Percentiles rank a stretch among this genome's conserved stretches.
Evolutionary conservation across 2,888 invertebrate species (phyloP).

Genomic region (Melitaea athalia): DNA sequence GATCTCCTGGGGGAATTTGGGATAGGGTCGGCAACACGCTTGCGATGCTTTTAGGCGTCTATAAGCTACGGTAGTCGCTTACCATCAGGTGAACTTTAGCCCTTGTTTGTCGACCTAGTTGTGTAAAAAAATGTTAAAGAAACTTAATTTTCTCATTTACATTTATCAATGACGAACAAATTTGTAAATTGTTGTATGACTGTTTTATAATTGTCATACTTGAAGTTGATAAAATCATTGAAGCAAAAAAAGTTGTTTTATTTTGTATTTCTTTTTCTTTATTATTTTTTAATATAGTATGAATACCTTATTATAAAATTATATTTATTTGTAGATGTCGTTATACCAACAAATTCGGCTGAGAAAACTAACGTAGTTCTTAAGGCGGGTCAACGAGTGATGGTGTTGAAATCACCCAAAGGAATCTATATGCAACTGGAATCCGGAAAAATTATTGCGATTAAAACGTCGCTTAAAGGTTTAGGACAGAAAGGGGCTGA

Average conservation of each 20-base stretch:
- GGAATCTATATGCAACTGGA: constrained; percentile 98
- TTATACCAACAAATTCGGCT: constrained; percentile 95
- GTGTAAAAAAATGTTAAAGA: too few species aligned
- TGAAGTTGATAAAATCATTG: too few species aligned
- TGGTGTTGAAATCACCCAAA: constrained; percentile 96
- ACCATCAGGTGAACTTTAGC: too few species aligned
- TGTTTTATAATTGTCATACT: too few species aligned
- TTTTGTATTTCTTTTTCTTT: neutral
- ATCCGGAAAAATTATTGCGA: constrained; percentile 97
- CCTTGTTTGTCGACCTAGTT: too few species aligned
- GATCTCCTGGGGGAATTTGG: too few species aligned
- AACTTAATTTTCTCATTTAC: too few species aligned
- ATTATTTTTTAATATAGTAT: neutral
- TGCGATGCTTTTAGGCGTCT: too few species aligned
- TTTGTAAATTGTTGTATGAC: neutral
- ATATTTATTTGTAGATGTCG: constrained; percentile 85
- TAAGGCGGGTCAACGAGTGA: constrained; percentile 96
- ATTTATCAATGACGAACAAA: too few species aligned
- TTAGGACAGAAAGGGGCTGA: constrained; percentile 78
- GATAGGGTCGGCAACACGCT: too few species aligned
- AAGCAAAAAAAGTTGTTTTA: neutral
- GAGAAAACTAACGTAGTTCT: constrained; percentile 94
- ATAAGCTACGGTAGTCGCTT: too few species aligned
- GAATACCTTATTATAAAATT: neutral
- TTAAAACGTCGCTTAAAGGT: constrained; percentile 88